These are phyloP conservation scores for Melanotaenia nigrans DNA, from an alignment of 2,797 vertebrate genomes.

Conservation along the genomic window DNA sequence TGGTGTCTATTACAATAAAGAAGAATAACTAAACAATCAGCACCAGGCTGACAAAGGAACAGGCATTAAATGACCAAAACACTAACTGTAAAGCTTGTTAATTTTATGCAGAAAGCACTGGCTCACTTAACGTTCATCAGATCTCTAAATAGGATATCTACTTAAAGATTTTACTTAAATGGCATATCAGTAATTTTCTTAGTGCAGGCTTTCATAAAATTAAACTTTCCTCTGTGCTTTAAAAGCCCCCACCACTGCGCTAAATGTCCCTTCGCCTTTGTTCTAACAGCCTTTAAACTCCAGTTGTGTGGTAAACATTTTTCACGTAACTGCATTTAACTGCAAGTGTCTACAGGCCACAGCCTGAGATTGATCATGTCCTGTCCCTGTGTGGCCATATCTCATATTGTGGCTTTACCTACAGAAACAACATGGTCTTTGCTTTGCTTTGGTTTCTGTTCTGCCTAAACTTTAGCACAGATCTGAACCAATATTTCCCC, in stretches of 20 bases:
- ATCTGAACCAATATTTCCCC: conserved; percentile 28
- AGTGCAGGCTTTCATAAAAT: neutral
- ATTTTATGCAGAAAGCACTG: conserved; percentile 20
- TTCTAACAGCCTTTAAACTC: conserved; percentile 19
- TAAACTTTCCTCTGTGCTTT: neutral
- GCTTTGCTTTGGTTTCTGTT: conserved; percentile 32
- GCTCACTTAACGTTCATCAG: neutral
- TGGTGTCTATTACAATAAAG: neutral
- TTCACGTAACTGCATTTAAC: conserved; percentile 16
- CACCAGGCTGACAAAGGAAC: conserved; percentile 36
- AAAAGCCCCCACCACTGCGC: neutral
- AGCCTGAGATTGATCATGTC: conserved; percentile 26
- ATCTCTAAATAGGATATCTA: neutral
- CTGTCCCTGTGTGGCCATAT: conserved; percentile 7
- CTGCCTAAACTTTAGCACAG: conserved; percentile 37
- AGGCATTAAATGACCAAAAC: neutral
- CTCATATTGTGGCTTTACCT: conserved; percentile 23
- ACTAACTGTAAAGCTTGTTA: neutral
- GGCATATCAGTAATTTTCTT: neutral
- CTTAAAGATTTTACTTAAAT: neutral
- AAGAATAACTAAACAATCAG: conserved; percentile 17
- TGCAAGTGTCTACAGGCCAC: conserved; percentile 13
- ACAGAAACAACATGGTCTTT: conserved; percentile 29
- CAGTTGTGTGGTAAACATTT: conserved; percentile 6
- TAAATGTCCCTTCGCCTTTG: neutral